phyloP scores from a whole-genome alignment of 2,797 vertebrate species.

The Labroides dimidiatus region DNA sequence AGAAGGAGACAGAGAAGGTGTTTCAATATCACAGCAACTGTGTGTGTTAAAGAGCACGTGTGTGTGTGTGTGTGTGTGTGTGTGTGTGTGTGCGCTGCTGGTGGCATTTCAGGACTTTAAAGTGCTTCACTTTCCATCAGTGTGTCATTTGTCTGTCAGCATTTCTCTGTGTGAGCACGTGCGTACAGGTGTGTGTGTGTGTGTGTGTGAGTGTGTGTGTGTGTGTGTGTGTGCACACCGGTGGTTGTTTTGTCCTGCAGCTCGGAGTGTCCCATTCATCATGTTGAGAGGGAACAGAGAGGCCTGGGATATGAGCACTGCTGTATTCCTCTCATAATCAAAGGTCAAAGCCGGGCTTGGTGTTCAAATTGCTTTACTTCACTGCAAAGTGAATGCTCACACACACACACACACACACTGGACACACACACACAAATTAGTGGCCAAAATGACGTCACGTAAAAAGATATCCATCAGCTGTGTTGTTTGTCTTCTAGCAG shows the following conservation, averaged over 20 bases:
- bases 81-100: slow-evolving; percentile 35
- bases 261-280: slow-evolving; percentile 82
- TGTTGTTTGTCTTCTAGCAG: slow-evolving; percentile 18
- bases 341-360: slow-evolving; percentile 79
- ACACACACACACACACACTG: neutral
- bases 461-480: slow-evolving; percentile 8
- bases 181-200: slow-evolving; percentile 19
- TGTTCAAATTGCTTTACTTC: slow-evolving; percentile 84
- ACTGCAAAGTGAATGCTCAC: slow-evolving; percentile 56
- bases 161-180: slow-evolving; percentile 33
- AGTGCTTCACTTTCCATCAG: slow-evolving; percentile 73
- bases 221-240: slow-evolving; percentile 29
- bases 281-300: slow-evolving; percentile 75
- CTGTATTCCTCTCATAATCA: slow-evolving; percentile 81
- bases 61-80: slow-evolving; percentile 24
- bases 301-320: slow-evolving; percentile 75
- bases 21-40: slow-evolving; percentile 27
- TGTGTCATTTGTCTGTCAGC: slow-evolving; percentile 74
- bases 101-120: slow-evolving; percentile 69
- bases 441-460: slow-evolving; percentile 48
- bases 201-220: slow-evolving; percentile 48
- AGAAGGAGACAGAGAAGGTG: slow-evolving; percentile 59
- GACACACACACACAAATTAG: slow-evolving; percentile 38
- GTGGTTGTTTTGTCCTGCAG: slow-evolving; percentile 78
- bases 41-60: too few species aligned